Evolutionary conservation across 2,888 invertebrate genomes (phyloP), one percentile per base, ranked within the genome.

Genomic region (Atrina japonica): DNA sequence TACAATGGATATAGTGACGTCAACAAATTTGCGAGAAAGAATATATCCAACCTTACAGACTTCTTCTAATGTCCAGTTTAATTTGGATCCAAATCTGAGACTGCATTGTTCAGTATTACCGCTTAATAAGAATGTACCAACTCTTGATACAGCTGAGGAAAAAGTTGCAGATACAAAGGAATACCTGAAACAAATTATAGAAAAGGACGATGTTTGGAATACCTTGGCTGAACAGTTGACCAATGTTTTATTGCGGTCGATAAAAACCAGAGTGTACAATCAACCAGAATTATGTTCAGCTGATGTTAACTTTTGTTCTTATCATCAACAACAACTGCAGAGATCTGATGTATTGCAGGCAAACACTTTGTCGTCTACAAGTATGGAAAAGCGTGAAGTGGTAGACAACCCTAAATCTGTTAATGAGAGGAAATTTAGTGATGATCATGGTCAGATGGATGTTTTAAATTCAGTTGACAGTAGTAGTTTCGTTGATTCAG

Each of bases 171-270:
- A 56, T 35, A 50, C 41, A 23, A 35, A 58, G 43, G 21, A 27
- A 25, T 63, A 61, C 52, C 11, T 71, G 47, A 41, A 58, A 11
- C 11, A 30, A 16, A 58, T 40, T 27, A 23, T 71, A 9, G 16
- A 49, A 52, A 25, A 63, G 7, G 41, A 25, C 25, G 61, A 78
- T 60, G 63, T 47, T 6, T 70, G 68, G 0, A 40, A 84, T 41
- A 61, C 63, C 21, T 60, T 83, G n/a, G 79, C 85, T 23, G 74
- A 79, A 29, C 77, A 84, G 52, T 81, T 92, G 59, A 78, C 87
- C 21, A 53, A 82, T 21, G 80, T 89, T 7, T 81, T 92, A 40
- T 78, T 84, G 21, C 72, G 81, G 55, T 84, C 89, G 30, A 86
- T 90, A 27, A 75, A 67, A 59, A 75, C 73, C 23, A 72, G 88